Percentiles rank a stretch among this genome's conserved stretches.
Evolutionary conservation across 1,140 invertebrate genomes (phyloP).

Genomic region (Sipha flava): DNA sequence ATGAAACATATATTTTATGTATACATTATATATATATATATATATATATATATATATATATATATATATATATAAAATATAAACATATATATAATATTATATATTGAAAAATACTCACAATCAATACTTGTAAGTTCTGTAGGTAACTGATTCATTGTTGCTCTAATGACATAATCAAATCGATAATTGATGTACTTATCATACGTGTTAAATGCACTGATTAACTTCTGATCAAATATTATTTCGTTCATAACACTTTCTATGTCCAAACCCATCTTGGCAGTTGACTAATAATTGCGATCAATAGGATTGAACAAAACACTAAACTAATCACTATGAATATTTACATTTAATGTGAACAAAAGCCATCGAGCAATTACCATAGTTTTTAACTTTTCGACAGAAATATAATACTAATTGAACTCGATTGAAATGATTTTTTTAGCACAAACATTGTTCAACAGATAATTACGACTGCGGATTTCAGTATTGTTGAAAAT

Average conservation of each 20-base stretch:
- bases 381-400: no score
- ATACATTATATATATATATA: no score
- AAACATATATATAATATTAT: background rate
- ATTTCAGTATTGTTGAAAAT: no score
- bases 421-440: no score
- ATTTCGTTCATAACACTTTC: background rate
- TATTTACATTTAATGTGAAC: no score
- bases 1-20: no score
- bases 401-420: no score
- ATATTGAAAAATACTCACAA: background rate
- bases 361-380: no score
- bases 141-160: background rate
- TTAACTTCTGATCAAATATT: background rate
- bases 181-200: background rate
- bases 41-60: background rate
- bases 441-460: no score
- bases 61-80: background rate
- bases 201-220: background rate
- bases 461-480: no score
- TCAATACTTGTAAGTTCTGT: background rate
- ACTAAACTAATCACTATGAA: background rate
- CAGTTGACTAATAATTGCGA: background rate
- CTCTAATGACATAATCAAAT: conserved; percentile 10
- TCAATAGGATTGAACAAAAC: background rate
- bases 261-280: background rate